These are phyloP conservation scores for Etia nguti DNA, from an alignment of 2,113 vertebrate genomes.

Conservation along the genomic window DNA sequence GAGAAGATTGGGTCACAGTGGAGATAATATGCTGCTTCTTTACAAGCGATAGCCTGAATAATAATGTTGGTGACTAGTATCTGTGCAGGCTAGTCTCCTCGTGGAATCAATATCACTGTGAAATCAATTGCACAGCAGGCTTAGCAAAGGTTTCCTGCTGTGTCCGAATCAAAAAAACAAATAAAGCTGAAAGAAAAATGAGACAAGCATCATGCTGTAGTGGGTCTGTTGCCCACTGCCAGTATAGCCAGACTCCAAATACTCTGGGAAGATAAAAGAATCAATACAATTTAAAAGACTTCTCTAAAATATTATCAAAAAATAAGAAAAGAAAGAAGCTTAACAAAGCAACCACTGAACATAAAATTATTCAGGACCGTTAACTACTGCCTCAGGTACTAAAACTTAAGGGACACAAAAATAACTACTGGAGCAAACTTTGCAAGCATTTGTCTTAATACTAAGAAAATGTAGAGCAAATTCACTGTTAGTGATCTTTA, in stretches of 20 bases:
- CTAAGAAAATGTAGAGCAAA: background rate
- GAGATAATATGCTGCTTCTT: conserved; percentile 22
- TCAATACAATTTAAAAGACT: conserved; percentile 14
- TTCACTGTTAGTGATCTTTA: background rate
- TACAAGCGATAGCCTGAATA: conserved; percentile 13
- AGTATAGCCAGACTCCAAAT: background rate
- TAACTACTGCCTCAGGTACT: background rate
- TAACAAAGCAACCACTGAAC: background rate
- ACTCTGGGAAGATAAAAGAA: conserved; percentile 15
- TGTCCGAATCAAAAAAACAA: conserved; percentile 33
- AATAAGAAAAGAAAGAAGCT: background rate
- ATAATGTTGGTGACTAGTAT: conserved; percentile 17
- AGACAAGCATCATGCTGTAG: conserved; percentile 22
- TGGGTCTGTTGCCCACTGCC: background rate
- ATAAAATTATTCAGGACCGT: background rate
- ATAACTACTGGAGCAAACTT: background rate
- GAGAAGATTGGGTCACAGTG: background rate
- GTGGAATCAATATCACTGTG: conserved; percentile 38
- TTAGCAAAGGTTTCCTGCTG: conserved; percentile 37
- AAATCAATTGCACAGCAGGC: conserved; percentile 31
- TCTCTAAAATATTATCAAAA: background rate
- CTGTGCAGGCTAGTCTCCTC: background rate
- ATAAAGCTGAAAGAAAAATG: conserved; percentile 36
- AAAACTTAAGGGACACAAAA: background rate
- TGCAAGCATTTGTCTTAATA: background rate